Evolutionary conservation across 2,797 vertebrate genomes (phyloP).

Genomic region (Adelosebastes latens): DNA sequence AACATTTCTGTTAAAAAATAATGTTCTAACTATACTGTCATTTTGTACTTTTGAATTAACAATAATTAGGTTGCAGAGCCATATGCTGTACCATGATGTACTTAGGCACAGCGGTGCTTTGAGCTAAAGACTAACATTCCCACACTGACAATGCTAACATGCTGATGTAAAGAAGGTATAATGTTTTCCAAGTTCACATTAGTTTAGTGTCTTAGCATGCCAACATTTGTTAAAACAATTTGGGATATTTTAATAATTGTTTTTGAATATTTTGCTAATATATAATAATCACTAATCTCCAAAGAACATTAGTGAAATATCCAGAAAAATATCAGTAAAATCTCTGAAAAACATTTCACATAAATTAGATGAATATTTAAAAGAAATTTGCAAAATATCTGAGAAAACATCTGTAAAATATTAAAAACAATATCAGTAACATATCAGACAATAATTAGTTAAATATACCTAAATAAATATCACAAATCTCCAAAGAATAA

Average conservation of each 20-base stretch:
- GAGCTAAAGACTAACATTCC: neutral
- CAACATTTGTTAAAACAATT: neutral
- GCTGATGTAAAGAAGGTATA: neutral
- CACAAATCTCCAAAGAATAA: too few species aligned
- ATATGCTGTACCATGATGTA: neutral
- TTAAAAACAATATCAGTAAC: too few species aligned
- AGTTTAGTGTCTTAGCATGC: neutral
- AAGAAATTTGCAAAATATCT: too few species aligned
- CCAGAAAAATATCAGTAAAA: rapidly evolving
- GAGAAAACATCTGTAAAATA: too few species aligned
- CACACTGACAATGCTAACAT: neutral
- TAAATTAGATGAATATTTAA: neutral
- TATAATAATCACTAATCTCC: too few species aligned
- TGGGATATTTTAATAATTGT: neutral
- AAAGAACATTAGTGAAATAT: neutral
- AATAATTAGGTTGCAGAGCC: neutral
- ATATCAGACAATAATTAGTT: too few species aligned
- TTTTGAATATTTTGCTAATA: neutral
- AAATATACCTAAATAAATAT: too few species aligned
- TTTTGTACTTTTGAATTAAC: neutral
- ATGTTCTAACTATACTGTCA: neutral
- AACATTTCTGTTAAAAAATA: neutral
- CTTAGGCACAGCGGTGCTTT: neutral
- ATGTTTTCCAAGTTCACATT: neutral
- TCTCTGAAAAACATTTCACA: neutral